phyloP scores from a whole-genome alignment of 2,113 vertebrate species.

The Esox niger region DNA sequence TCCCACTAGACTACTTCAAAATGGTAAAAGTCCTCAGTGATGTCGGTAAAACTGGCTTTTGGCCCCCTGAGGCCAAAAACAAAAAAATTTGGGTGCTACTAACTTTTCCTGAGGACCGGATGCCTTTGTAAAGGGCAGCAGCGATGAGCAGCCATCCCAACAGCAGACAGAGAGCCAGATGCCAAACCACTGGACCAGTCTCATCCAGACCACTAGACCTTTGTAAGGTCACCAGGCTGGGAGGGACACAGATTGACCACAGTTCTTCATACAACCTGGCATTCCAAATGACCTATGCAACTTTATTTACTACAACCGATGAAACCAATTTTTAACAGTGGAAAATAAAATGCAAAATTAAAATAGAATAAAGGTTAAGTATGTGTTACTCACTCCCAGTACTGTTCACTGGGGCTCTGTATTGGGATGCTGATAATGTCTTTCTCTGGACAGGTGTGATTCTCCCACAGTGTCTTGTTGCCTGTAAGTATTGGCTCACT shows the following conservation, averaged over 20 bases:
- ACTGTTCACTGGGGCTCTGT: constrained; percentile 86
- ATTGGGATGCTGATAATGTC: constrained; percentile 39
- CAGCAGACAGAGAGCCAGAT: constrained; percentile 90
- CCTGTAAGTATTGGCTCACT: constrained; percentile 24
- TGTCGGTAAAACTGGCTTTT: no score
- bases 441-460: constrained; percentile 50
- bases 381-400: constrained; percentile 87
- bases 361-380: background rate
- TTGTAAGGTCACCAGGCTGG: constrained; percentile 79
- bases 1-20: no score
- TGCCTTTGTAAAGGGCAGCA: constrained; percentile 84
- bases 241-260: constrained; percentile 16
- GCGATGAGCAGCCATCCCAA: constrained; percentile 81
- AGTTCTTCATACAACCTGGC: no score
- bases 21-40: no score
- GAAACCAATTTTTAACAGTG: background rate
- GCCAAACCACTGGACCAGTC: constrained; percentile 87
- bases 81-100: constrained; percentile 31
- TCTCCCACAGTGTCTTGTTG: constrained; percentile 71
- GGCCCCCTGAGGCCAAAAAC: no score
- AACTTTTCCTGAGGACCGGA: constrained; percentile 98
- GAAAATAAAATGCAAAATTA: no score
- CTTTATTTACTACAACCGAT: no score
- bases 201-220: constrained; percentile 81
- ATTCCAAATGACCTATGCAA: no score